phyloP scores from a whole-genome alignment of 2,797 vertebrate species.

The Cyclura pinguis region DNA sequence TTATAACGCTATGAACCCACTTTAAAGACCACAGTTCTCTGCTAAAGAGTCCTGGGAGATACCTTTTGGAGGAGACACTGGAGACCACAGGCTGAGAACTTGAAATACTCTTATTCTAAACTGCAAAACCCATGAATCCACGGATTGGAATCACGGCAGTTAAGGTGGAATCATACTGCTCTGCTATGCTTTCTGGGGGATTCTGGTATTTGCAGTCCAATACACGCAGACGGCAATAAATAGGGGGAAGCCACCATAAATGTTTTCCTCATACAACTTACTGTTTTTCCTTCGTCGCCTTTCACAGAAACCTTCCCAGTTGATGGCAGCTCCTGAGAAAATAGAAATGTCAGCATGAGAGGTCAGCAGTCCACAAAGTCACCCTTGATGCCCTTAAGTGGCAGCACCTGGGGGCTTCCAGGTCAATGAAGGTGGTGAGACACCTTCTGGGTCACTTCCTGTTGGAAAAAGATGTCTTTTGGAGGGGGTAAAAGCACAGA shows the following conservation, averaged over 20 bases:
- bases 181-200: background rate
- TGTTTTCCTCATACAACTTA: background rate
- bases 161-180: too few species aligned
- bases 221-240: background rate
- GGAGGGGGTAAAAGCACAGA: background rate
- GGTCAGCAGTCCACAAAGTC: background rate
- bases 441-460: too few species aligned
- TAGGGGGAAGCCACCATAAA: background rate
- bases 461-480: background rate
- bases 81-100: too few species aligned
- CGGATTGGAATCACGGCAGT: too few species aligned
- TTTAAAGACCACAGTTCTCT: too few species aligned
- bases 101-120: too few species aligned
- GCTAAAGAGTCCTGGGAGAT: too few species aligned
- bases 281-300: constrained; percentile 21
- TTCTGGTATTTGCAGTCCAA: background rate
- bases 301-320: background rate
- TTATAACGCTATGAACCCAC: too few species aligned
- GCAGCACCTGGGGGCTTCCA: too few species aligned
- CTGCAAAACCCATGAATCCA: too few species aligned
- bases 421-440: too few species aligned
- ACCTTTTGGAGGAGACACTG: too few species aligned
- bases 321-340: constrained; percentile 16
- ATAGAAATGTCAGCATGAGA: background rate
- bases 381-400: background rate